A percentile compares a stretch with the other conserved stretches of the same genome.
Evolutionary conservation across 2,797 vertebrate species (phyloP).

Genomic region (Bryconaethiops microstoma): DNA sequence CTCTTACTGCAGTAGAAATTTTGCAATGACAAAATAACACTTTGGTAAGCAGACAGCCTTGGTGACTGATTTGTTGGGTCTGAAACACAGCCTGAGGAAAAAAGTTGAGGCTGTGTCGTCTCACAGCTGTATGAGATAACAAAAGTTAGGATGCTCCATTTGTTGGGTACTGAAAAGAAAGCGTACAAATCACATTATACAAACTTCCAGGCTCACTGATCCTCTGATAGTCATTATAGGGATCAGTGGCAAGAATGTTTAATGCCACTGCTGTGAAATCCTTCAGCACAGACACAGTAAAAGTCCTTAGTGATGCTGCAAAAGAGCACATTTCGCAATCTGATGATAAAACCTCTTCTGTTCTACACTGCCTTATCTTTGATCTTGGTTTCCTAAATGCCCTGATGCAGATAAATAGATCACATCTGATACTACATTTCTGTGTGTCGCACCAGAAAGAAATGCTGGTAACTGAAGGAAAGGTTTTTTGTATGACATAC

Average conservation of each 20-base stretch:
- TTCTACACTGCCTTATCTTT: slow-evolving; percentile 18
- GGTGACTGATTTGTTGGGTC: slow-evolving; percentile 41
- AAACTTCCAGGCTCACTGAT: slow-evolving; percentile 53
- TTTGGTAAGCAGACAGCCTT: slow-evolving; percentile 31
- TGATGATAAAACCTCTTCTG: slow-evolving; percentile 30
- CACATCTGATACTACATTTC: slow-evolving; percentile 16
- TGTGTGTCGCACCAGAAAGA: slow-evolving; percentile 5
- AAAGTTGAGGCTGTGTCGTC: slow-evolving; percentile 39
- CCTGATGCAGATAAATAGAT: slow-evolving; percentile 37
- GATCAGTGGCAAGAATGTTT: slow-evolving; percentile 56
- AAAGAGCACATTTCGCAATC: slow-evolving; percentile 42
- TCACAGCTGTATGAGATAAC: slow-evolving; percentile 43
- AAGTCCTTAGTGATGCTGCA: slow-evolving; percentile 42
- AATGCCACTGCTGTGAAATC: slow-evolving; percentile 57
- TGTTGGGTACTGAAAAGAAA: slow-evolving; percentile 54
- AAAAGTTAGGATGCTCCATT: slow-evolving; percentile 51
- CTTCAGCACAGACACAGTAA: slow-evolving; percentile 56
- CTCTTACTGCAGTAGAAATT: background rate
- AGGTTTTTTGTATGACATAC: background rate
- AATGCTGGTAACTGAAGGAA: slow-evolving; percentile 15
- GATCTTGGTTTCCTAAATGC: slow-evolving; percentile 34
- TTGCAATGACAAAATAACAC: slow-evolving; percentile 31
- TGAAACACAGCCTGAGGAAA: slow-evolving; percentile 47
- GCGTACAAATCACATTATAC: slow-evolving; percentile 50
- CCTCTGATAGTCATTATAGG: slow-evolving; percentile 55